Base-by-base conservation (phyloP, 2,797 vertebrate genomes). In the Ciconia nigra region DNA sequence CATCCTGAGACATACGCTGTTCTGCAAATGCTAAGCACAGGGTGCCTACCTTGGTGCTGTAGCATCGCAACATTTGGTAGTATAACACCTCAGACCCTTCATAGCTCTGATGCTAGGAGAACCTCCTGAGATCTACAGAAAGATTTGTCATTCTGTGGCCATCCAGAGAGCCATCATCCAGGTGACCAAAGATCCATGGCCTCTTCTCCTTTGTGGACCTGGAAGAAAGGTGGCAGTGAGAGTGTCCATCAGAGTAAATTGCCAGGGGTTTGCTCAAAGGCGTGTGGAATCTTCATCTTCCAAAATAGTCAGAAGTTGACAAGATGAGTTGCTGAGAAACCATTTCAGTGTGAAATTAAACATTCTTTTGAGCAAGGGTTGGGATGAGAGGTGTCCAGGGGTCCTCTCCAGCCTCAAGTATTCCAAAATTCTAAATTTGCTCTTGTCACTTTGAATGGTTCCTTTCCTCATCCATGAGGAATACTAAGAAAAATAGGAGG, bases 1-100 rank as follows among this genome's bases (percentile, higher is more conserved):
- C 51, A n/a, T 1, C 11, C 13, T n/a, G 52, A 62, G 15, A 26
- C 5, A 3, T 3, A 20, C 1, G 3, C 1, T 7, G 2, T 28
- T 55, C 13, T 7, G 4, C 15, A 78, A n/a, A 37, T 0, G 1
- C 35, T 51, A 47, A 63, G 7, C 10, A 24, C 6, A 11, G 16
- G 78, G 7, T 11, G 15, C 20, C 16, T 54, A 2, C 14, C 5
- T 46, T 77, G 20, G 59, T 52, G 37, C 29, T 70, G 24, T 9
- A 22, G 31, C 8, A 59, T 49, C 17, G 11, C 9, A 52, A 6
- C 3, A 2, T 17, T 41, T 4, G 1, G 15, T 47, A 70, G 5
- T 2, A 2, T 18, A 52, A n/a, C 3, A 9, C 22, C 76, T 87
- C 21, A 49, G 3, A 1, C 20, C 6, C 4, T 41, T 67, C 31